Percentiles rank a stretch among this genome's conserved stretches.
Conservation (phyloP, 2,113 vertebrate genomes). For the Noturus placidus region DNA sequence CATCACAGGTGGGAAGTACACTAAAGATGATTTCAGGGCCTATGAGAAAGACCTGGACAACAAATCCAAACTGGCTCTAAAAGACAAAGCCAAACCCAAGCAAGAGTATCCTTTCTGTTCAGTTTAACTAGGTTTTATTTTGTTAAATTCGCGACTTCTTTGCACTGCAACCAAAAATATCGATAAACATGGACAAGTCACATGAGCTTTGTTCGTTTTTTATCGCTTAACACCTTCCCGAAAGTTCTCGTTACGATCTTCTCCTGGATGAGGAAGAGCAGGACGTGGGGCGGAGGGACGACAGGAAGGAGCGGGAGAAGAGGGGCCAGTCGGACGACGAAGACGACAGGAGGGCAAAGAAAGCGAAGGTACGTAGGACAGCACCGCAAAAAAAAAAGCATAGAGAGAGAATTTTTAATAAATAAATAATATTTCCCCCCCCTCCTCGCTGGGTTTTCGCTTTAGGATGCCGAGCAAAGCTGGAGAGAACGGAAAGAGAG, state of each 20-base stretch:
- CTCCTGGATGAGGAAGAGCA: conserved; percentile 81
- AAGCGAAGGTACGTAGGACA: conserved; percentile 76
- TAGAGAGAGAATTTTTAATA: too few species aligned
- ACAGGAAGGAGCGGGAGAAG: conserved; percentile 87
- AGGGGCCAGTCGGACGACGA: conserved; percentile 84
- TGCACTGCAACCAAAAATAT: not conserved
- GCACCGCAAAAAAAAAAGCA: too few species aligned
- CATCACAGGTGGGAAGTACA: conserved; percentile 85
- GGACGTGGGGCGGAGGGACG: conserved; percentile 66
- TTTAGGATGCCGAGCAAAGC: conserved; percentile 71
- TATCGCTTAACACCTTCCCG: conserved; percentile 70
- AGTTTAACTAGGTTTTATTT: not conserved
- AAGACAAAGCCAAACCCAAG: conserved; percentile 86
- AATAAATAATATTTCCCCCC: not conserved
- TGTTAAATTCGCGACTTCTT: not conserved
- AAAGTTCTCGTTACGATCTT: conserved; percentile 86
- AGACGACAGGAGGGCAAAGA: conserved; percentile 78
- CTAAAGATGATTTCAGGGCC: conserved; percentile 93
- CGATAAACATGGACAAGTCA: not conserved
- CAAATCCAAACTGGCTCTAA: conserved; percentile 84
- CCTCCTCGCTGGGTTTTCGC: not conserved
- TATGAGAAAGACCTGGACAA: conserved; percentile 86
- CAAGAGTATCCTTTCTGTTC: conserved; percentile 89
- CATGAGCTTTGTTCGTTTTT: not conserved
- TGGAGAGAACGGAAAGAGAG: conserved; percentile 70